Evolutionary conservation across 35 echinoderm and acorn worm species (phyloP).

Genomic region (Apostichopus parvimensis): DNA sequence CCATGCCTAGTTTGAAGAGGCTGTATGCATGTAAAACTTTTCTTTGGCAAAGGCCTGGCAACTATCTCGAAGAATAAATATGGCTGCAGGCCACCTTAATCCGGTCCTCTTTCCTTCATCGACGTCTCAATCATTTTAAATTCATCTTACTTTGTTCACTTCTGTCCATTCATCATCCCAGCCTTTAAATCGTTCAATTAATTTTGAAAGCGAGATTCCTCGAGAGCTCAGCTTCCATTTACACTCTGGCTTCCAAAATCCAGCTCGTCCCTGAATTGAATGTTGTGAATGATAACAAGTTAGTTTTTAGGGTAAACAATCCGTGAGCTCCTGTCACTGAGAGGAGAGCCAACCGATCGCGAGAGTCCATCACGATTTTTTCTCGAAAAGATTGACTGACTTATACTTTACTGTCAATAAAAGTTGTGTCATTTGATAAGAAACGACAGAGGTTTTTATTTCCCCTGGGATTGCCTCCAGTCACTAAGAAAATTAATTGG

Average conservation of each 20-base stretch:
- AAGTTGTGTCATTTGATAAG: background rate
- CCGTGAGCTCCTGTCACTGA: background rate
- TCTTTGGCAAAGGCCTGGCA: too few relatives aligned
- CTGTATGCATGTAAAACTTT: too few relatives aligned
- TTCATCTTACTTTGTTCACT: background rate
- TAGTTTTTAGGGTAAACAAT: background rate
- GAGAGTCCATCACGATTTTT: background rate
- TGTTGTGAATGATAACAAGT: slow-evolving; percentile 18
- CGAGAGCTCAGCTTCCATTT: background rate
- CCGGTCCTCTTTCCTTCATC: too few relatives aligned
- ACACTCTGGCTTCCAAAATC: background rate
- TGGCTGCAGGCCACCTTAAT: too few relatives aligned
- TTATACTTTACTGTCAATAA: background rate
- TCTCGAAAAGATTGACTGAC: background rate
- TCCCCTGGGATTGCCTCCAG: slow-evolving; percentile 27
- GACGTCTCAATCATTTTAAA: background rate
- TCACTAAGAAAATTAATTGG: slow-evolving; percentile 35
- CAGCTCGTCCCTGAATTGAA: background rate
- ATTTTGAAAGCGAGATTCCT: background rate
- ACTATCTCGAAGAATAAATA: too few relatives aligned
- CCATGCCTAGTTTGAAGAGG: too few relatives aligned
- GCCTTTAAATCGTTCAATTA: slow-evolving; percentile 3
- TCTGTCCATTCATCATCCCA: background rate
- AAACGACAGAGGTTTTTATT: background rate
- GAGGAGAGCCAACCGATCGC: background rate